Percentiles rank a stretch among this genome's conserved stretches.
These are phyloP conservation scores for Corythaixoides concolor DNA, from an alignment of 2,113 vertebrate species.

Conservation along the genomic window DNA sequence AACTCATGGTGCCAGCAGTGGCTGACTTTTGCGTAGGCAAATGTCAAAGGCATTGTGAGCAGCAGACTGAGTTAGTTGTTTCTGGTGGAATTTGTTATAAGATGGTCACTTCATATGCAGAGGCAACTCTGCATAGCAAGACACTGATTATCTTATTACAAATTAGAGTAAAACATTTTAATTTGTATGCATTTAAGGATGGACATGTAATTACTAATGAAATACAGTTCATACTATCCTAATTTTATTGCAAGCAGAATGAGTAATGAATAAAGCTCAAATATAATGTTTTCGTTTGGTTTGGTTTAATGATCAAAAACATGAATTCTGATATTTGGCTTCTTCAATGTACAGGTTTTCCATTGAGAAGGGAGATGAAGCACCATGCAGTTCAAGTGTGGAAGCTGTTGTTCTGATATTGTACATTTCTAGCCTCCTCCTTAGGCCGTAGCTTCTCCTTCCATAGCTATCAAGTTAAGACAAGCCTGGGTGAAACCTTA, in stretches of 20 bases:
- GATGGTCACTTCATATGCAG: neutral
- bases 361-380: neutral
- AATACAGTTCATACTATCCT: neutral
- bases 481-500: neutral
- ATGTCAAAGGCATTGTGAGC: conserved; percentile 11
- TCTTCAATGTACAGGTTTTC: neutral
- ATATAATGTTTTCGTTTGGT: neutral
- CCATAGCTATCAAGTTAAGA: neutral
- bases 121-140: neutral
- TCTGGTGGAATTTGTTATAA: neutral
- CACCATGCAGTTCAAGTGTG: accelerated
- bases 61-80: neutral
- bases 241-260: neutral
- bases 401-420: neutral
- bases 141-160: neutral
- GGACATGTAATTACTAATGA: neutral
- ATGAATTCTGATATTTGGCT: neutral
- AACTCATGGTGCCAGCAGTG: neutral
- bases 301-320: neutral
- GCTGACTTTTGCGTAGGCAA: neutral
- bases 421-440: neutral
- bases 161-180: neutral
- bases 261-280: neutral
- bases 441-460: neutral
- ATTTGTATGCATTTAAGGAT: neutral